Evolutionary conservation across 2,888 invertebrate genomes (phyloP).

Genomic region (Prosopocoilus inquinatus): DNA sequence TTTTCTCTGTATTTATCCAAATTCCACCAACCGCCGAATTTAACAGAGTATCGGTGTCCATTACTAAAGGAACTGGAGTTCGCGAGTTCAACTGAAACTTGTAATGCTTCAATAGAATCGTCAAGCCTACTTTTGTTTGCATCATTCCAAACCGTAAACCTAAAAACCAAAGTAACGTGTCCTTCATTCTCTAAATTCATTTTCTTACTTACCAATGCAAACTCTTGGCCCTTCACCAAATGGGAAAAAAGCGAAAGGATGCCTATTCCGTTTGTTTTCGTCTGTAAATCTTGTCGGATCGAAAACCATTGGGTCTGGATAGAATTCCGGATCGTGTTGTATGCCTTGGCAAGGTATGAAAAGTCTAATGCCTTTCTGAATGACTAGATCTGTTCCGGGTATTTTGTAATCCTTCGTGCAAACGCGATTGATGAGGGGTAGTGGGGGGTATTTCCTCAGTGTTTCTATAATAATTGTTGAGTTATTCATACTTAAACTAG

Average conservation of each 20-base stretch:
- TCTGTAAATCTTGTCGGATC: conserved; percentile 58
- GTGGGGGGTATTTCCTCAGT: conserved; percentile 59
- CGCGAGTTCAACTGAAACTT: conserved; percentile 31
- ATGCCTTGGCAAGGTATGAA: conserved; percentile 57
- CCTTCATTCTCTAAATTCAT: too few species aligned
- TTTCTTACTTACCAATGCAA: conserved; percentile 52
- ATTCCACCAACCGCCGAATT: conserved; percentile 26
- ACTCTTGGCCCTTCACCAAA: conserved; percentile 59
- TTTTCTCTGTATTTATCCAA: conserved; percentile 26
- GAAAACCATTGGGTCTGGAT: conserved; percentile 57
- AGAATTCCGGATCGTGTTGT: conserved; percentile 58
- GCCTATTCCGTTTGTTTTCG: conserved; percentile 48
- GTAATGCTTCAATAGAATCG: conserved; percentile 30
- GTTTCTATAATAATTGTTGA: conserved; percentile 51
- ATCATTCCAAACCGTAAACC: conserved; percentile 39
- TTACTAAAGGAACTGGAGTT: conserved; percentile 31
- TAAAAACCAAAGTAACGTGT: conserved; percentile 17
- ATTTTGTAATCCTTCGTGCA: conserved; percentile 54
- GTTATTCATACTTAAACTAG: too few species aligned
- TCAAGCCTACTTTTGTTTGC: conserved; percentile 36
- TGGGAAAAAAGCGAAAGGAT: conserved; percentile 54
- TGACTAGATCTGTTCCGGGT: conserved; percentile 51
- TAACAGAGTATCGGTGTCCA: conserved; percentile 22
- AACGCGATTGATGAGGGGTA: conserved; percentile 53
- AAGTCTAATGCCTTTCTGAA: conserved; percentile 55